These are phyloP conservation scores for Eupsilia transversa DNA, from an alignment of 2,888 invertebrate genomes.

Conservation along the genomic window DNA sequence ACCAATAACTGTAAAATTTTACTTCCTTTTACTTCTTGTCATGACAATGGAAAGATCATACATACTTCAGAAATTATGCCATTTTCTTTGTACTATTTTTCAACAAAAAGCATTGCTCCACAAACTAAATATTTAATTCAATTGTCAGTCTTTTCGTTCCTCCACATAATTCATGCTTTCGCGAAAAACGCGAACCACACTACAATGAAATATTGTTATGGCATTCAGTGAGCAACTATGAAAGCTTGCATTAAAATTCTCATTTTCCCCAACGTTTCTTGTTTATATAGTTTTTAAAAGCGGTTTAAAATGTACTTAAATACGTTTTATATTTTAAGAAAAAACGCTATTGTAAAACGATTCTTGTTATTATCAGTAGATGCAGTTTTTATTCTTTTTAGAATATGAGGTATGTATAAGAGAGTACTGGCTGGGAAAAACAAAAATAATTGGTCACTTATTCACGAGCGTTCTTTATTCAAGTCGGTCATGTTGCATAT, in stretches of 20 bases:
- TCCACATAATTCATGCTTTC: constrained; percentile 25
- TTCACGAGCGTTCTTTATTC: constrained; percentile 4
- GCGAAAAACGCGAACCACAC: constrained; percentile 13
- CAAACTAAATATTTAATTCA: constrained; percentile 26
- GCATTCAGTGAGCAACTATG: constrained; percentile 34
- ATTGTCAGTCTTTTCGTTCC: constrained; percentile 5
- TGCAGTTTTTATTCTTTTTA: constrained; percentile 17
- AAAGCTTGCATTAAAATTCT: constrained; percentile 48
- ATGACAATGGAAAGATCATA: neutral
- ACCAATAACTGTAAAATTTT: neutral
- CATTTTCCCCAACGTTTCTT: constrained; percentile 8
- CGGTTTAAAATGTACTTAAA: constrained; percentile 33
- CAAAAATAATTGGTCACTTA: neutral
- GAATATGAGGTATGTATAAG: neutral
- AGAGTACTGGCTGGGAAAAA: constrained; percentile 6
- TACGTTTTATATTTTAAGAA: constrained; percentile 22
- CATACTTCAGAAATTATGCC: neutral
- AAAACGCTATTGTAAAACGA: constrained; percentile 21
- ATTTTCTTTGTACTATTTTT: neutral
- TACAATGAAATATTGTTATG: constrained; percentile 50
- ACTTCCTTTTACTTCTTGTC: neutral
- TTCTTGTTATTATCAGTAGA: constrained; percentile 8
- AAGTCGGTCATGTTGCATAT: neutral
- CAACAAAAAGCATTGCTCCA: neutral
- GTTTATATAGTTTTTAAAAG: constrained; percentile 16